Conservation (phyloP, 2,113 vertebrate genomes). For the Caranx ignobilis region DNA sequence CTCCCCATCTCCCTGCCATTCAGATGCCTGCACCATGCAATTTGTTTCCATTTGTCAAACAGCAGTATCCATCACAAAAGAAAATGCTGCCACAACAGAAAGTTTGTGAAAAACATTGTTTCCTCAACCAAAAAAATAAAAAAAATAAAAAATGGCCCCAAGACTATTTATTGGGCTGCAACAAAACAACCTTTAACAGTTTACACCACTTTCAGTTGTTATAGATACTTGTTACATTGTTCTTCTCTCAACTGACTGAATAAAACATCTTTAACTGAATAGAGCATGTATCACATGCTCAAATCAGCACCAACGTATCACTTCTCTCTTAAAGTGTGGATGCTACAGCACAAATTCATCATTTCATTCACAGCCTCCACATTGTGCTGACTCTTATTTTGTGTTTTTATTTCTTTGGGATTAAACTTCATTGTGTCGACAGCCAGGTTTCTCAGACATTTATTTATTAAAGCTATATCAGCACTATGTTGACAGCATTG, state of each 20-base stretch:
- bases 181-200: conserved; percentile 75
- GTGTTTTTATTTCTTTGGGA: conserved; percentile 80
- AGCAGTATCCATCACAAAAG: conserved; percentile 80
- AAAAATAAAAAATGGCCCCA: conserved; percentile 51
- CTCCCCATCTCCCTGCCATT: conserved; percentile 79
- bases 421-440: conserved; percentile 80
- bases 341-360: conserved; percentile 70
- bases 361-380: conserved; percentile 73
- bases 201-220: conserved; percentile 67
- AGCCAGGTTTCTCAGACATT: conserved; percentile 71
- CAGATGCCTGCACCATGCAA: conserved; percentile 76
- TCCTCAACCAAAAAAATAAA: conserved; percentile 56
- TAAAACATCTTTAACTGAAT: conserved; percentile 62
- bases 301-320: conserved; percentile 67
- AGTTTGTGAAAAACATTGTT: conserved; percentile 73
- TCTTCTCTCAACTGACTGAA: conserved; percentile 64
- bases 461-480: conserved; percentile 82
- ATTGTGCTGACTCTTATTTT: conserved; percentile 82
- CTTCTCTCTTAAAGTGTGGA: conserved; percentile 72
- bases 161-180: conserved; percentile 61
- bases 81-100: conserved; percentile 79
- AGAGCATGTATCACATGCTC: conserved; percentile 54
- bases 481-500: conserved; percentile 69
- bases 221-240: conserved; percentile 74
- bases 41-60: conserved; percentile 85